phyloP scores from a whole-genome alignment of 2,797 vertebrate species.

The Pseudomugil gertrudae region DNA sequence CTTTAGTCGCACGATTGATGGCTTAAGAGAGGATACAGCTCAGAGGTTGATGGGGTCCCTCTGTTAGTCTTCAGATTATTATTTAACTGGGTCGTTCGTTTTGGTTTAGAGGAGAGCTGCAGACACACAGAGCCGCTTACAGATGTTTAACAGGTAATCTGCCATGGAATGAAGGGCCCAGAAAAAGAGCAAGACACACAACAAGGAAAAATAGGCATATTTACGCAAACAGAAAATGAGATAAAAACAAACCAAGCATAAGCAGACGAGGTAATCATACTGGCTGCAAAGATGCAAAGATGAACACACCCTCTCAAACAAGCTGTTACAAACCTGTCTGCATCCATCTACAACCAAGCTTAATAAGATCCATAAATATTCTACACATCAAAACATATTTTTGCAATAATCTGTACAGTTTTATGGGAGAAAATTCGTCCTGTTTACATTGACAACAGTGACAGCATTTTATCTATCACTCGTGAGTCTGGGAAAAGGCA shows the following conservation, averaged over 20 bases:
- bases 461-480: slow-evolving; percentile 51
- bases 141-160: slow-evolving; percentile 59
- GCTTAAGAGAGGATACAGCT: slow-evolving; percentile 76
- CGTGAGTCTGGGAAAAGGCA: slow-evolving; percentile 2
- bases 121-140: slow-evolving; percentile 41
- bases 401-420: slow-evolving; percentile 53
- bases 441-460: slow-evolving; percentile 47
- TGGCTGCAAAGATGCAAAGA: slow-evolving; percentile 15
- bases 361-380: slow-evolving; percentile 24
- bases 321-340: slow-evolving; percentile 15
- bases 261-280: slow-evolving; percentile 14
- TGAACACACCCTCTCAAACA: slow-evolving; percentile 4
- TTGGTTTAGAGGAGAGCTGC: slow-evolving; percentile 58
- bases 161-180: slow-evolving; percentile 15
- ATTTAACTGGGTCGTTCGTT: slow-evolving; percentile 77
- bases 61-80: slow-evolving; percentile 78
- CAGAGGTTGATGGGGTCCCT: slow-evolving; percentile 77
- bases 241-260: slow-evolving; percentile 18
- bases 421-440: slow-evolving; percentile 30
- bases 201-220: slow-evolving; percentile 23
- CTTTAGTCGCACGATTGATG: slow-evolving; percentile 78
- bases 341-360: slow-evolving; percentile 24
- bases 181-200: slow-evolving; percentile 19
- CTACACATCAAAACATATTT: slow-evolving; percentile 51
- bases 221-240: slow-evolving; percentile 16